Evolutionary conservation across 2,797 vertebrate species (phyloP).

Genomic region (Paramormyrops hopkinsi): DNA sequence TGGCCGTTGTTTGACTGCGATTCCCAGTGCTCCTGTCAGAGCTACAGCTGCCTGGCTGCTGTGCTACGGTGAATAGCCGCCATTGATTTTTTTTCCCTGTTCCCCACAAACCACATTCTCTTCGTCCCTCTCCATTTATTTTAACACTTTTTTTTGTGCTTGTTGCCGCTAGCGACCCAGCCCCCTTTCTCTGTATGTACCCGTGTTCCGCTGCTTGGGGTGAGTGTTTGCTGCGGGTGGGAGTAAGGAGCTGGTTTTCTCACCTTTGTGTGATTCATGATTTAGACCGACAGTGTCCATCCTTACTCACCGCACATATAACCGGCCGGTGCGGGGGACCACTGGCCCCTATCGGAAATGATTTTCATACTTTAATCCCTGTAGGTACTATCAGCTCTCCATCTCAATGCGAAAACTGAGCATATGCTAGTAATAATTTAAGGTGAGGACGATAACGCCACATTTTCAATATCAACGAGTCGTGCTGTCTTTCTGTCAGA

Average conservation of each 20-base stretch:
- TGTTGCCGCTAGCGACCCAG: background rate
- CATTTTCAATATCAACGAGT: background rate
- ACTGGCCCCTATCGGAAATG: background rate
- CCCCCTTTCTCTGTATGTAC: slow-evolving; percentile 21
- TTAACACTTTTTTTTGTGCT: slow-evolving; percentile 2
- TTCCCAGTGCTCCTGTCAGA: slow-evolving; percentile 48
- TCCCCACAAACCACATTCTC: slow-evolving; percentile 37
- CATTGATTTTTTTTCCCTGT: slow-evolving; percentile 43
- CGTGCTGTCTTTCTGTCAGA: background rate
- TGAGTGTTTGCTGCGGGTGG: slow-evolving; percentile 22
- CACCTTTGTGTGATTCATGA: slow-evolving; percentile 52
- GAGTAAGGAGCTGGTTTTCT: slow-evolving; percentile 36
- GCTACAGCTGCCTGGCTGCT: slow-evolving; percentile 44
- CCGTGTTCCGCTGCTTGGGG: slow-evolving; percentile 29
- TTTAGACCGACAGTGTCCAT: background rate
- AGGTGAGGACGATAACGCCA: background rate
- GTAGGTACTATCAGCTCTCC: background rate
- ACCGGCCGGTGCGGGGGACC: background rate
- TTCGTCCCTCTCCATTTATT: slow-evolving; percentile 32
- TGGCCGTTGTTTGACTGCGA: slow-evolving; percentile 34
- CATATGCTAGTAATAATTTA: background rate
- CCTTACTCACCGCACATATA: background rate
- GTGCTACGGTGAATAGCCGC: slow-evolving; percentile 43
- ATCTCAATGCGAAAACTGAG: background rate
- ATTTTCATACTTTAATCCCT: background rate